Conservation (phyloP, 2,888 invertebrate species). For the Drosophila paramelanica region DNA sequence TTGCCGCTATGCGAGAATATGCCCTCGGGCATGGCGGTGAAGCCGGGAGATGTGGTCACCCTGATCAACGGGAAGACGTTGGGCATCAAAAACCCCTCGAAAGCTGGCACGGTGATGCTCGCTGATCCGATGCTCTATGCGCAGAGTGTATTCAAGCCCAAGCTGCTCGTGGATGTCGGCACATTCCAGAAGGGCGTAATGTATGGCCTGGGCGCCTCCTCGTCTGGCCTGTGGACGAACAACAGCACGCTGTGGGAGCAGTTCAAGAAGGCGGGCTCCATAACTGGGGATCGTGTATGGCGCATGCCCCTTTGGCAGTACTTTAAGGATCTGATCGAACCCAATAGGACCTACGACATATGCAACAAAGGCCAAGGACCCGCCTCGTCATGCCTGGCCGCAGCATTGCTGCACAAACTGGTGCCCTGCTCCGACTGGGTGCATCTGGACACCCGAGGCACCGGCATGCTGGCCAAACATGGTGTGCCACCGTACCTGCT, state of each 20-base stretch:
- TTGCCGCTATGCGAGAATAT: slow-evolving; percentile 85
- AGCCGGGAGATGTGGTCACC: slow-evolving; percentile 85
- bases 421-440: slow-evolving; percentile 88
- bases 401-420: slow-evolving; percentile 89
- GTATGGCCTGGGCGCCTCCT: slow-evolving; percentile 86
- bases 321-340: slow-evolving; percentile 75
- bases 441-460: slow-evolving; percentile 90
- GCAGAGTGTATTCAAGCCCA: slow-evolving; percentile 87
- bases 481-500: slow-evolving; percentile 88
- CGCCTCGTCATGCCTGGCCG: slow-evolving; percentile 89
- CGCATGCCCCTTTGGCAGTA: slow-evolving; percentile 87
- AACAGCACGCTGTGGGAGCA: slow-evolving; percentile 86
- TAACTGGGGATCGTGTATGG: slow-evolving; percentile 88
- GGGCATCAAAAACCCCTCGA: slow-evolving; percentile 86
- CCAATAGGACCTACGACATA: slow-evolving; percentile 86
- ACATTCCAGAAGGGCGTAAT: slow-evolving; percentile 85
- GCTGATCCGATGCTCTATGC: slow-evolving; percentile 93
- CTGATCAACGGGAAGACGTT: slow-evolving; percentile 86
- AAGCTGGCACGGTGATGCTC: slow-evolving; percentile 91
- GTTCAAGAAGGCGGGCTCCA: slow-evolving; percentile 86
- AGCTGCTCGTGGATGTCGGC: slow-evolving; percentile 87
- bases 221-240: slow-evolving; percentile 87
- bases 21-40: slow-evolving; percentile 87
- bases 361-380: slow-evolving; percentile 86
- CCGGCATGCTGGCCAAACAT: slow-evolving; percentile 87